These are phyloP conservation scores for Nowickia ferox DNA, from an alignment of 2,888 invertebrate genomes.

Conservation along the genomic window DNA sequence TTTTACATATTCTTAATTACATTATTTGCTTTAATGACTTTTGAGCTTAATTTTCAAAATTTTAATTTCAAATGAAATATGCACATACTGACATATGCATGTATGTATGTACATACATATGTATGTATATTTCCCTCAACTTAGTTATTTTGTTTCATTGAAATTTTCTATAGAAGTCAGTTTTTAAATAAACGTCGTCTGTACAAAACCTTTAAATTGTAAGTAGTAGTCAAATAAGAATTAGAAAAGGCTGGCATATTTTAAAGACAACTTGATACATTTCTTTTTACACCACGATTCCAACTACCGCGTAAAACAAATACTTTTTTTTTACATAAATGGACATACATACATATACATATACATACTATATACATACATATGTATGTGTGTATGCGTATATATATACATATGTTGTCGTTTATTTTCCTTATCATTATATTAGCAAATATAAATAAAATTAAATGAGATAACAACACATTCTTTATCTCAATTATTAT, in stretches of 20 bases:
- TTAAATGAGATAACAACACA: constrained; percentile 49
- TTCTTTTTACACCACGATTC: neutral
- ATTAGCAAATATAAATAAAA: constrained; percentile 49
- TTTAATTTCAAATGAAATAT: constrained; percentile 56
- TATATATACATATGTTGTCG: neutral
- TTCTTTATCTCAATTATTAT: constrained; percentile 63
- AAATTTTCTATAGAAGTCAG: constrained; percentile 51
- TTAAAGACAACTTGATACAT: neutral
- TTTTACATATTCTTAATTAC: constrained; percentile 34
- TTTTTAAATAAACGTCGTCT: constrained; percentile 44
- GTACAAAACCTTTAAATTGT: constrained; percentile 27
- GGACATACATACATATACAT: neutral
- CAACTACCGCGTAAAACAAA: constrained; percentile 37
- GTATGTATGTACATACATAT: neutral
- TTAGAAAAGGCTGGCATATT: constrained; percentile 4
- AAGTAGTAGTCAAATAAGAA: neutral
- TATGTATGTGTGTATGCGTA: neutral
- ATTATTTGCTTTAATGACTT: constrained; percentile 50
- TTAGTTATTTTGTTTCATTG: constrained; percentile 36
- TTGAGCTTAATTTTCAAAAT: constrained; percentile 55
- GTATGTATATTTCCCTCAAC: constrained; percentile 22
- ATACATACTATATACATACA: neutral
- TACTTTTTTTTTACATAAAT: neutral
- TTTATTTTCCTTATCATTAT: constrained; percentile 57
- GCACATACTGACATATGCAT: no score